Evolutionary conservation across 2,113 vertebrate species (phyloP).

Genomic region (Ciconia stormi): DNA sequence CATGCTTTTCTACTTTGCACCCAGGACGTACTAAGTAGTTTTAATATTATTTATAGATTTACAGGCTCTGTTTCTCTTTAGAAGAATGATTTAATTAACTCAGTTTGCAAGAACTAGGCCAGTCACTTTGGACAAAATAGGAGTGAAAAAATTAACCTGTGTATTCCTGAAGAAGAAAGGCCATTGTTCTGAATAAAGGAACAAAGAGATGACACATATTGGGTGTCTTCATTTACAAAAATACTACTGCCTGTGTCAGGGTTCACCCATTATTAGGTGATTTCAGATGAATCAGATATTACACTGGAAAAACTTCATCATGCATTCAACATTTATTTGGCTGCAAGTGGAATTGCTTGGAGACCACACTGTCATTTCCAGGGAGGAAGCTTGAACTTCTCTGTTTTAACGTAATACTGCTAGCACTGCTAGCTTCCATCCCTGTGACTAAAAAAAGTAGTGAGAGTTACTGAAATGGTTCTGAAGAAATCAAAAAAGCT

Average conservation of each 20-base stretch:
- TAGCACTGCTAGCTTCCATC: background rate
- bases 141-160: background rate
- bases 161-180: background rate
- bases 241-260: background rate
- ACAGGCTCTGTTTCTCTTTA: background rate
- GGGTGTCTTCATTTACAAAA: background rate
- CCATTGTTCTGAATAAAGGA: background rate
- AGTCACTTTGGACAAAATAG: background rate
- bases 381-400: background rate
- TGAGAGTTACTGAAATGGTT: background rate
- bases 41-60: background rate
- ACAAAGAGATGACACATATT: background rate
- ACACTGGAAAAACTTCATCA: background rate
- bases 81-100: background rate
- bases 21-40: background rate
- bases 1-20: slow-evolving; percentile 17
- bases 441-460: background rate
- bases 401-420: fast-evolving
- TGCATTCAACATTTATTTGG: background rate
- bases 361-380: background rate
- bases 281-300: background rate
- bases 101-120: background rate
- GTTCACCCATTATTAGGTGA: background rate
- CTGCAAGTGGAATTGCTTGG: background rate
- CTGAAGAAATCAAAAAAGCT: background rate